Conservation (phyloP, 2,797 vertebrate species). For the Falco columbarius region DNA sequence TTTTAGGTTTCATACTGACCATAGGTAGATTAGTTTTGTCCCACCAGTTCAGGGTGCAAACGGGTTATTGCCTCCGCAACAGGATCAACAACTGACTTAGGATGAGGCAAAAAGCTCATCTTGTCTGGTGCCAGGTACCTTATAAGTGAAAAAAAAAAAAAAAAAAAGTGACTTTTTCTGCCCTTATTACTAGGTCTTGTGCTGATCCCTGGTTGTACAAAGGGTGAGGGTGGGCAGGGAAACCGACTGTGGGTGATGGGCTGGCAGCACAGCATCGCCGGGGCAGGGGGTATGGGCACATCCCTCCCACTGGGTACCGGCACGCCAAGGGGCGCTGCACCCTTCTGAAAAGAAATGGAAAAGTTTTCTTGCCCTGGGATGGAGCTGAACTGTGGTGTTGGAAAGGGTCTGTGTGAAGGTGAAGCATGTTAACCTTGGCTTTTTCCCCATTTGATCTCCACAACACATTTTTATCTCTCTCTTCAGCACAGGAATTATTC, state of each 20-base stretch:
- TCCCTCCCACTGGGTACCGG: no score
- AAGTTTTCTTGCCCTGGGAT: neutral
- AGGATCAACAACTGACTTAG: neutral
- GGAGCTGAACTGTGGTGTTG: neutral
- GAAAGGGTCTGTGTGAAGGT: neutral
- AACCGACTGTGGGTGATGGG: neutral
- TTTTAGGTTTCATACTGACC: neutral
- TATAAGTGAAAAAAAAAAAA: neutral
- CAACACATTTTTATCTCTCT: neutral
- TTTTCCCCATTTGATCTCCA: neutral
- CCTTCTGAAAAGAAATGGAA: neutral
- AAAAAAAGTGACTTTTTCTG: neutral
- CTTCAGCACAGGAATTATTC: neutral
- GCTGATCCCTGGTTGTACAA: neutral
- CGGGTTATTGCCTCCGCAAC: neutral
- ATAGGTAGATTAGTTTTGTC: neutral
- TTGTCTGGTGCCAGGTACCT: neutral
- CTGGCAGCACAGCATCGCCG: neutral
- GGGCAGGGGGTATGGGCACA: neutral
- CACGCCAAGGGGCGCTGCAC: fast-evolving
- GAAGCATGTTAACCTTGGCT: neutral
- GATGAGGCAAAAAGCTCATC: neutral
- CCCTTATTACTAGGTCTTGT: neutral
- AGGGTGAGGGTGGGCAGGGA: neutral
- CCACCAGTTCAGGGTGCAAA: neutral